Conservation (phyloP, 2,888 invertebrate genomes). For the Chrysolina oricalcia region DNA sequence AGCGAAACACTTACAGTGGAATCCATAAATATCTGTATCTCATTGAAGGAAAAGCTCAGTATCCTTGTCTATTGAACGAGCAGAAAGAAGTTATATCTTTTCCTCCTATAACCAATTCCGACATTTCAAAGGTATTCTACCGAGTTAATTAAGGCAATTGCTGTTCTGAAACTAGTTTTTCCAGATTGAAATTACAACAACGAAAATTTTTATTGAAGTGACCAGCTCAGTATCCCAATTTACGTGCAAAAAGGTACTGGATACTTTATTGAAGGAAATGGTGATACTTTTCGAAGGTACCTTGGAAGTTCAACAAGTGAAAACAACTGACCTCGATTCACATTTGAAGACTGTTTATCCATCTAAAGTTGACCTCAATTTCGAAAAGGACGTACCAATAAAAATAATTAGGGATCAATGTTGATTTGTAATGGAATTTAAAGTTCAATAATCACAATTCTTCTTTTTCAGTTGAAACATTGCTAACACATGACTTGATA, state of each 20-base stretch:
- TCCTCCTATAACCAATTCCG: conserved; percentile 90
- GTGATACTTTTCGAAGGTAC: conserved; percentile 71
- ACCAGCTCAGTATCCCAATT: conserved; percentile 81
- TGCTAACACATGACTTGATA: no score
- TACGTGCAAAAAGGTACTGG: conserved; percentile 80
- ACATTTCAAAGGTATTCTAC: conserved; percentile 81
- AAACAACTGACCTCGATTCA: conserved; percentile 79
- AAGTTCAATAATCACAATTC: not conserved
- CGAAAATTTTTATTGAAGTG: conserved; percentile 83
- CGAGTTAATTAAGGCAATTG: not conserved
- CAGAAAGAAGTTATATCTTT: conserved; percentile 84
- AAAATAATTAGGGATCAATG: conserved; percentile 52
- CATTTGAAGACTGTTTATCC: conserved; percentile 86
- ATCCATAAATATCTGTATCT: conserved; percentile 89
- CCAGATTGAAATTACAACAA: conserved; percentile 80
- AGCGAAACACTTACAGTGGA: conserved; percentile 86
- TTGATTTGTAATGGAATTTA: conserved; percentile 10
- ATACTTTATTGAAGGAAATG: conserved; percentile 79
- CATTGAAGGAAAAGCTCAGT: conserved; percentile 82
- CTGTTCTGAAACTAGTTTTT: conserved; percentile 53
- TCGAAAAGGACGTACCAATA: conserved; percentile 51
- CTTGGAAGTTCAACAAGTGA: conserved; percentile 79
- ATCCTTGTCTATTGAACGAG: conserved; percentile 82
- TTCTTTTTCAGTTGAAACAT: not conserved
- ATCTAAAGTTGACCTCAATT: conserved; percentile 78